A percentile compares a stretch with the other conserved stretches of the same genome.
These are phyloP conservation scores for Philhelius pedissequus DNA, from an alignment of 2,888 invertebrate genomes.

Conservation along the genomic window DNA sequence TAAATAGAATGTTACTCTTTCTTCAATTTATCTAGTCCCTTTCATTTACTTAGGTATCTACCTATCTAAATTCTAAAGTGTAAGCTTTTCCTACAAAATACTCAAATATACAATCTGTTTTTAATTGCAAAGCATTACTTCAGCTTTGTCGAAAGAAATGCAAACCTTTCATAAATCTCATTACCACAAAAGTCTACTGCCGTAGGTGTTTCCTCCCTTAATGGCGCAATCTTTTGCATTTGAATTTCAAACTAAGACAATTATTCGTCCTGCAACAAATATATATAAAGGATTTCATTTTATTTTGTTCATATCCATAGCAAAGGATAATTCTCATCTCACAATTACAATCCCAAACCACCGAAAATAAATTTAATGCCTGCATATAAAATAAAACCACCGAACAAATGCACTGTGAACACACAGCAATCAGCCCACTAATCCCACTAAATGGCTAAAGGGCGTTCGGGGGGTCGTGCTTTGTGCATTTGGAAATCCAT, in stretches of 20 bases:
- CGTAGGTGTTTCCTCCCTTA: constrained; percentile 10
- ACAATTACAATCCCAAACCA: constrained; percentile 31
- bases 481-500: constrained; percentile 46
- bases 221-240: constrained; percentile 1
- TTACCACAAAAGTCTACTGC: background rate
- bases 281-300: constrained; percentile 6
- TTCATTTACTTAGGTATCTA: background rate
- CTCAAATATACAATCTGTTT: background rate
- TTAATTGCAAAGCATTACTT: constrained; percentile 14
- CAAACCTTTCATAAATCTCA: constrained; percentile 20
- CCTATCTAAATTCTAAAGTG: background rate
- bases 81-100: background rate
- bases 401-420: constrained; percentile 31
- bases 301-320: constrained; percentile 17
- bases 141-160: constrained; percentile 9
- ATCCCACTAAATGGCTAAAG: constrained; percentile 37
- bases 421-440: constrained; percentile 43
- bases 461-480: constrained; percentile 15
- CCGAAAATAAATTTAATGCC: background rate
- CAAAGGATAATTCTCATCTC: constrained; percentile 1
- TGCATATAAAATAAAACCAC: background rate
- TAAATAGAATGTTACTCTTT: no score
- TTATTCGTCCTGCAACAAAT: constrained; percentile 2
- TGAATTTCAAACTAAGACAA: constrained; percentile 38
- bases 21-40: background rate